Base-by-base conservation (phyloP, 2,113 vertebrate genomes). In the Anhinga rufa region DNA sequence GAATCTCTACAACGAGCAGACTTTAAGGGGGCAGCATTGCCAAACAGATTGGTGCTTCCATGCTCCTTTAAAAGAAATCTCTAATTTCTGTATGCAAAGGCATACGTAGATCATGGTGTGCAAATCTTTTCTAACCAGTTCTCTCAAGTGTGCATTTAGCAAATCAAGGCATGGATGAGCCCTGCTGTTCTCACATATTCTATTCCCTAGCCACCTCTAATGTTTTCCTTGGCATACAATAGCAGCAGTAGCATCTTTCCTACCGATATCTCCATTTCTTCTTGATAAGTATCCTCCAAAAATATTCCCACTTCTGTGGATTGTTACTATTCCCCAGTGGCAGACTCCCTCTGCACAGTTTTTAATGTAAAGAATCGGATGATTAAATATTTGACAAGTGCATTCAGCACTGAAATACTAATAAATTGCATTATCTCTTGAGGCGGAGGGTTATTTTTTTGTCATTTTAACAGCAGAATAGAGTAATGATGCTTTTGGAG, bases 371-470 rank as follows among this genome's bases (percentile, higher is more conserved):
- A 29, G 48, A 72, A 92, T 44, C 15, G 28, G 64, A 34, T 81
- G 75, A 94, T 96, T 95, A 95, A 96, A 88, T 86, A 80, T 94
- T 89, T 92, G 91, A 96, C 58, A 96, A 78, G 51, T 38, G 32
- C 81, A 54, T 94, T 97, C 75, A 86, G 75, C 71, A 72, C 86
- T 72, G 82, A 84, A 97, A 94, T 48, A 29, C 86, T 82, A 86
- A 92, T 96, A 91, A 94, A 88, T 88, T 68, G 75, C 64, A 49
- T 95, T 61, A 74, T 94, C 92, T 94, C 66, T 58, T 54, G 83
- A 81, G 62, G 92, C 4, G 34, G 91, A 85, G 72, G 80, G 88
- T 31, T 87, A 52, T 87, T 93, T 94, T 93, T 94, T 93, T 91
- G 65, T 69, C 88, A 81, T 88, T 94, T 91, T 36, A 91, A 26